Conservation (phyloP, 2,797 vertebrate species). For the Sarcophilus harrisii region DNA sequence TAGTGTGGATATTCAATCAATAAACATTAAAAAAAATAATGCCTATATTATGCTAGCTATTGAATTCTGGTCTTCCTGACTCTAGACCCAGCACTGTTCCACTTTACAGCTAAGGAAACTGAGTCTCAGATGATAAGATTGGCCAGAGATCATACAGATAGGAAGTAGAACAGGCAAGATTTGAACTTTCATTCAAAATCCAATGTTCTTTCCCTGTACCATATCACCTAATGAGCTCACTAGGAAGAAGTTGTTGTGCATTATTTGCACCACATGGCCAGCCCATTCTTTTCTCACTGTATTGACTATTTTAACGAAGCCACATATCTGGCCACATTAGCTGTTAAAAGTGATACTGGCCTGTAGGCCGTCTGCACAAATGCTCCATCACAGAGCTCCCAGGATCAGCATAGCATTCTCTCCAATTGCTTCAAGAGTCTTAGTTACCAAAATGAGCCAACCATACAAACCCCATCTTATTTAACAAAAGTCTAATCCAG, state of each 20-base stretch:
- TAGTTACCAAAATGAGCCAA: neutral
- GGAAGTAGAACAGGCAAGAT: neutral
- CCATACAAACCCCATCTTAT: neutral
- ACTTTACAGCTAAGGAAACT: neutral
- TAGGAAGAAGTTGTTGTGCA: neutral
- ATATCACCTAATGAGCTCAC: no score
- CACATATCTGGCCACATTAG: neutral
- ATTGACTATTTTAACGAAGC: neutral
- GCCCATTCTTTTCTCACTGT: neutral
- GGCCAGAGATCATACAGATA: neutral
- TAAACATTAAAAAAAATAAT: no score
- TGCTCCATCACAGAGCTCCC: neutral
- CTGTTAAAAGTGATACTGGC: neutral
- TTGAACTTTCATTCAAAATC: neutral
- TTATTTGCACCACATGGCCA: neutral
- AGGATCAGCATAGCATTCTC: neutral
- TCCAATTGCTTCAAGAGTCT: neutral
- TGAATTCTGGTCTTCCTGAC: neutral
- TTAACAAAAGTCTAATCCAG: neutral
- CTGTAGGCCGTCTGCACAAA: neutral
- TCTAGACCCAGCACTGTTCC: neutral
- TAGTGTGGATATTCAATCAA: neutral
- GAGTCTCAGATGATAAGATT: neutral
- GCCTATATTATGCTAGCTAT: neutral
- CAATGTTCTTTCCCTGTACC: neutral